Evolutionary conservation across 1,140 invertebrate genomes (phyloP).

Genomic region (Musca vetustissima): DNA sequence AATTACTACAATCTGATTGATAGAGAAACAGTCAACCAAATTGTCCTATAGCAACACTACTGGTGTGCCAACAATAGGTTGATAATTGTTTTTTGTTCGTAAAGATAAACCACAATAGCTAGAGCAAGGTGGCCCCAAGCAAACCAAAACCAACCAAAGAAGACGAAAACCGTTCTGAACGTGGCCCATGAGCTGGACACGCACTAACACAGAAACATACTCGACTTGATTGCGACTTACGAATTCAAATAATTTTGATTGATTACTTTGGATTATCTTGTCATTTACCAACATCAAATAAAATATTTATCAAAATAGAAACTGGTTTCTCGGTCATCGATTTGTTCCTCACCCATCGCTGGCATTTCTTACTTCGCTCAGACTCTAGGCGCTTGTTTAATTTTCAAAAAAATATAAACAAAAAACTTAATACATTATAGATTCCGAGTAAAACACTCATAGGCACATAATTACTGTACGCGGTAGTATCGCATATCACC

Average conservation of each 20-base stretch:
- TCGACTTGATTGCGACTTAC: constrained; percentile 48
- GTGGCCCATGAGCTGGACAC: constrained; percentile 12
- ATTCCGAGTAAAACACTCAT: not conserved
- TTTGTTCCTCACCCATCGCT: not conserved
- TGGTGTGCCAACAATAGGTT: not conserved
- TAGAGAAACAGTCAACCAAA: too few species aligned
- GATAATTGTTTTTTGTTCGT: not conserved
- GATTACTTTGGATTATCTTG: constrained; percentile 57
- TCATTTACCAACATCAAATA: constrained; percentile 56
- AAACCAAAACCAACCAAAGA: too few species aligned
- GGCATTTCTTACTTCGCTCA: not conserved
- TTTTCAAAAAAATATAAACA: constrained; percentile 1
- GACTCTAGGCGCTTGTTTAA: constrained; percentile 7
- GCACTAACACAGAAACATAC: not conserved
- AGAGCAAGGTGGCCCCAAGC: not conserved
- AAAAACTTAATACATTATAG: constrained; percentile 16
- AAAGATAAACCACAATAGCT: not conserved
- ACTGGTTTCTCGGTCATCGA: constrained; percentile 44
- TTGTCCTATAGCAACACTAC: too few species aligned
- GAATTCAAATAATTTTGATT: constrained; percentile 57
- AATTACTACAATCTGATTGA: too few species aligned
- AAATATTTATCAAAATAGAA: constrained; percentile 54
- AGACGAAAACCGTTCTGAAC: not conserved
- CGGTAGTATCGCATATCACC: constrained; percentile 19
- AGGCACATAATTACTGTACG: constrained; percentile 15